These are phyloP conservation scores for Tetrao urogallus DNA, from an alignment of 2,113 vertebrate genomes.

Conservation along the genomic window DNA sequence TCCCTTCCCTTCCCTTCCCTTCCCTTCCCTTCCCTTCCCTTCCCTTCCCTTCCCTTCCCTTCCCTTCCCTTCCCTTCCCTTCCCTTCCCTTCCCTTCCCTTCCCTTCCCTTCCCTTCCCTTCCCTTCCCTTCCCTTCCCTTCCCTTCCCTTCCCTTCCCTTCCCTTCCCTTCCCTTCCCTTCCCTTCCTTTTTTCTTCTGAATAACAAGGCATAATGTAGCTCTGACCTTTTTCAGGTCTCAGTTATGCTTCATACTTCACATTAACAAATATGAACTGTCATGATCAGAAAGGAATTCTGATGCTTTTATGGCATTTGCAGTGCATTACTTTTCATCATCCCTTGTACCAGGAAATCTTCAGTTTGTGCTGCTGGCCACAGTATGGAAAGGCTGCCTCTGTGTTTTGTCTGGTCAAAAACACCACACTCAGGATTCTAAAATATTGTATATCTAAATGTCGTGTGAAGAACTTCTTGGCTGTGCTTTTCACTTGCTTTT, in stretches of 20 bases:
- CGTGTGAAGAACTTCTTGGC: neutral
- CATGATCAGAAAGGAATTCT: neutral
- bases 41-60: too few species aligned
- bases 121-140: too few species aligned
- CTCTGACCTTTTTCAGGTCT: neutral
- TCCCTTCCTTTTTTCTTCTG: neutral
- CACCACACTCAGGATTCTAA: neutral
- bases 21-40: neutral
- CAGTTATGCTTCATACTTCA: neutral
- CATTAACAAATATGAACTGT: neutral
- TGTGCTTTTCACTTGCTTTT: constrained; percentile 12
- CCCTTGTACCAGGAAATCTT: neutral
- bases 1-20: too few species aligned
- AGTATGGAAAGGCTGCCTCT: neutral
- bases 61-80: too few species aligned
- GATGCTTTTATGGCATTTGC: neutral
- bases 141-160: too few species aligned
- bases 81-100: too few species aligned
- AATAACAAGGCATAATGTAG: neutral
- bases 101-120: neutral
- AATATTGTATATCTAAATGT: constrained; percentile 2
- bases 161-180: too few species aligned
- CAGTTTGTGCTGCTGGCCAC: neutral
- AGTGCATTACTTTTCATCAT: neutral
- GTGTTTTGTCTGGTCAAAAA: constrained; percentile 23